Conservation (phyloP, 2,113 vertebrate species). For the Sakesphorus luctuosus region DNA sequence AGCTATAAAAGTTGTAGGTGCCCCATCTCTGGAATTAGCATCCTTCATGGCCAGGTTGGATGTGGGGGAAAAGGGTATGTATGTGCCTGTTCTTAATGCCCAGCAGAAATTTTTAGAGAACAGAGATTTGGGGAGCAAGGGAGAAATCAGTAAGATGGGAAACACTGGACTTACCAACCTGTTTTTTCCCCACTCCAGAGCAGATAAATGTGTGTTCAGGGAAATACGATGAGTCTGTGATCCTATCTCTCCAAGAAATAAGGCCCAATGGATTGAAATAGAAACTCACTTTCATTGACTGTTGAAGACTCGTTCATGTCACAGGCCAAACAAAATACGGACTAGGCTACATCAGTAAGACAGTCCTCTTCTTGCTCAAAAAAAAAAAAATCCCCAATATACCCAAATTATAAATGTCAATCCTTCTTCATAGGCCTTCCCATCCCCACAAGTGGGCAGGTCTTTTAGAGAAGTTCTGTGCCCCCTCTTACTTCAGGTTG, state of each 20-base stretch:
- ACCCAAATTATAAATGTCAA: not conserved
- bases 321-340: not conserved
- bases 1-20: not conserved
- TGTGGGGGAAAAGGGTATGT: not conserved
- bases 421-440: not conserved
- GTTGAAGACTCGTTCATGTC: not conserved
- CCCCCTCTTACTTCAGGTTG: not conserved
- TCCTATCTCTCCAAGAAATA: not conserved
- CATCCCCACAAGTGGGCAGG: accelerated
- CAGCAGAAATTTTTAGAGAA: not conserved
- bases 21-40: not conserved
- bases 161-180: not conserved
- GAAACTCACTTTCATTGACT: not conserved
- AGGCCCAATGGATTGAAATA: not conserved
- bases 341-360: not conserved
- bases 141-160: not conserved
- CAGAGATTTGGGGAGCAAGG: not conserved
- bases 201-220: not conserved
- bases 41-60: not conserved
- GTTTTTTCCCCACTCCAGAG: not conserved
- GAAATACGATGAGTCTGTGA: not conserved
- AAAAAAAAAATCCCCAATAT: not conserved
- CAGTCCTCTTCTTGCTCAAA: not conserved
- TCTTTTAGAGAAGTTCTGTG: not conserved
- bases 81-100: not conserved